Evolutionary conservation across 2,113 vertebrate species (phyloP).

Genomic region (Empidonax traillii): DNA sequence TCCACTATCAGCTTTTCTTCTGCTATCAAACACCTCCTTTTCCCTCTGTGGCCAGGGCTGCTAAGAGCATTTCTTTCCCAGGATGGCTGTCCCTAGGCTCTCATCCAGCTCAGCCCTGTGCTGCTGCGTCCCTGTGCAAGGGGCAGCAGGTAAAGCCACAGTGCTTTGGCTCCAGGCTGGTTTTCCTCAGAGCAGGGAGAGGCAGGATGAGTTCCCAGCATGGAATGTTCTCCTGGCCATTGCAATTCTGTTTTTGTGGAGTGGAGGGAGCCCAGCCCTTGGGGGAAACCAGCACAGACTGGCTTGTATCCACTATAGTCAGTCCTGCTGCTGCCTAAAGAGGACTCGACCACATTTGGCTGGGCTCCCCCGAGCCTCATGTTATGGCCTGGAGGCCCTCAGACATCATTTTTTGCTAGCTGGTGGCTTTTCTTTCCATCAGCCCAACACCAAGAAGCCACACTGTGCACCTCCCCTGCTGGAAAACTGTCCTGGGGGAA

Average conservation of each 20-base stretch:
- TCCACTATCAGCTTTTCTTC: background rate
- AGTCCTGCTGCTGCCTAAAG: background rate
- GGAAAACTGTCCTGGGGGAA: background rate
- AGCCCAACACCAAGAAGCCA: background rate
- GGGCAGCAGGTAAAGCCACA: fast-evolving
- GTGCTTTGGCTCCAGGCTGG: background rate
- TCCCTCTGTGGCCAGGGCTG: background rate
- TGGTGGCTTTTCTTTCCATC: background rate
- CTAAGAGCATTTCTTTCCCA: background rate
- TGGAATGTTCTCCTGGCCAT: background rate
- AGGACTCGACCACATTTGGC: fast-evolving
- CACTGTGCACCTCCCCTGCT: fast-evolving
- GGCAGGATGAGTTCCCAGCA: background rate
- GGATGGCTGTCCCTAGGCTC: background rate
- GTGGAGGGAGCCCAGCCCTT: background rate
- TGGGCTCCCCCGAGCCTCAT: background rate
- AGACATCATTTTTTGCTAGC: background rate
- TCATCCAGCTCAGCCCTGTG: background rate
- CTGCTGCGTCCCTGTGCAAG: background rate
- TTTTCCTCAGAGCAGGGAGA: background rate
- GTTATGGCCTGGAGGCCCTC: background rate
- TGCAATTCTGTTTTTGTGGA: background rate
- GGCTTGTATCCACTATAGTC: background rate
- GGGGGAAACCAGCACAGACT: background rate
- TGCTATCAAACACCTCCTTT: background rate